Percentiles rank a stretch among this genome's conserved stretches.
Evolutionary conservation across 37 sponge, comb jelly and placozoan genomes (phyloP).

Genomic region (Halichondria panicea): DNA sequence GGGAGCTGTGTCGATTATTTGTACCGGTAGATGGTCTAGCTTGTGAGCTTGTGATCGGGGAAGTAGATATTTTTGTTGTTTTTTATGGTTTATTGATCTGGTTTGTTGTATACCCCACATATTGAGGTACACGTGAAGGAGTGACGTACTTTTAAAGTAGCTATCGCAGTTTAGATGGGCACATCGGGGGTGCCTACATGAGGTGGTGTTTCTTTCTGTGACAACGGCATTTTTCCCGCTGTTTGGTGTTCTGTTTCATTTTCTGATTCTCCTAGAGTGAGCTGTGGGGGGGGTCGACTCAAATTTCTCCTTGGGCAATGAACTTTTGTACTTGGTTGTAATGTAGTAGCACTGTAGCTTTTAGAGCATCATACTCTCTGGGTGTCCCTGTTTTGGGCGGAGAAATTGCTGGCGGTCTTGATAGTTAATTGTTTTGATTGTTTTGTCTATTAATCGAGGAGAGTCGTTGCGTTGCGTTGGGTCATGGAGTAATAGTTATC

Average conservation of each 20-base stretch:
- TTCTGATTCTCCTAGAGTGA: not conserved
- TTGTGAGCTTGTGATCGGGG: slow-evolving; percentile 3
- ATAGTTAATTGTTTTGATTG: too few species aligned
- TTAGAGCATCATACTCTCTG: not conserved
- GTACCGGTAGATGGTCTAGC: slow-evolving; percentile 7
- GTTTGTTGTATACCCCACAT: slow-evolving; percentile 13
- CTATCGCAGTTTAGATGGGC: too few species aligned
- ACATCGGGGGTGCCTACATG: slow-evolving; percentile 11
- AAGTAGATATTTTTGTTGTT: slow-evolving; percentile 1
- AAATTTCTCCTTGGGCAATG: not conserved
- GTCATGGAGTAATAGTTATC: not conserved
- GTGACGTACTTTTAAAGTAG: slow-evolving; percentile 2
- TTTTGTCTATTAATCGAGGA: too few species aligned
- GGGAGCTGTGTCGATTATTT: too few species aligned
- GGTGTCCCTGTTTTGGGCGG: too few species aligned
- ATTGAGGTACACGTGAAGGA: not conserved
- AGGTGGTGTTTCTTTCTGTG: not conserved
- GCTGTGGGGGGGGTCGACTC: not conserved
- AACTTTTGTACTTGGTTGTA: slow-evolving; percentile 1
- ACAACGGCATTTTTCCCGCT: not conserved
- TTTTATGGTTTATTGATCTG: not conserved
- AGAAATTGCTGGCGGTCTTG: too few species aligned
- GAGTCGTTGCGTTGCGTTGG: too few species aligned
- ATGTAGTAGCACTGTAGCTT: not conserved
- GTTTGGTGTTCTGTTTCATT: not conserved